phyloP scores from a whole-genome alignment of 2,797 vertebrate genomes.

The Aulostomus chinensis region DNA sequence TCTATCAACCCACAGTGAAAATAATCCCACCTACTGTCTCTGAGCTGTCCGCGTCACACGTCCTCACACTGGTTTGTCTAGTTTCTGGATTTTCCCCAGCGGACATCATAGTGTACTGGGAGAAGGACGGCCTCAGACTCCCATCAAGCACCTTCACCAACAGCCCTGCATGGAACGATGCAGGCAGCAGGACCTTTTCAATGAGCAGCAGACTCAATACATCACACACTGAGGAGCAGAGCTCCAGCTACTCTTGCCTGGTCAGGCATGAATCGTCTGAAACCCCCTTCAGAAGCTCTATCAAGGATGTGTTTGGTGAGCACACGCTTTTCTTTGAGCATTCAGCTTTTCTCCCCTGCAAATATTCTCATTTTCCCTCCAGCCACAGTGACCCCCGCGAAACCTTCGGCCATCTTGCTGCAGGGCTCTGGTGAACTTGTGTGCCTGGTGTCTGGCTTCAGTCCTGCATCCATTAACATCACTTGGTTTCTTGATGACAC shows the following conservation, averaged over 20 bases:
- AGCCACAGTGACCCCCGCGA: constrained; percentile 36
- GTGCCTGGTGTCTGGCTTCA: constrained; percentile 74
- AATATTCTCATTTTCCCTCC: neutral
- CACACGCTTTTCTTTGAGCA: neutral
- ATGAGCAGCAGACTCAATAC: constrained; percentile 66
- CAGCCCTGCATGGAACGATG: constrained; percentile 44
- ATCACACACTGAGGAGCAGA: constrained; percentile 15
- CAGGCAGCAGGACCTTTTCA: constrained; percentile 40
- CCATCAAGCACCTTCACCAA: constrained; percentile 42
- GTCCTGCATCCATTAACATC: constrained; percentile 68
- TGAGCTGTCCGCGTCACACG: constrained; percentile 30
- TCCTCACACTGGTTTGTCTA: constrained; percentile 49
- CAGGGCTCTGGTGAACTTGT: constrained; percentile 58
- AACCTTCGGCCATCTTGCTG: constrained; percentile 61
- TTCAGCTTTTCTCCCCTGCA: neutral
- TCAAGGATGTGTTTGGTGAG: constrained; percentile 71
- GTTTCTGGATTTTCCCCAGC: constrained; percentile 72
- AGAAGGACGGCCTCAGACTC: constrained; percentile 44
- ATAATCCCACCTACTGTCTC: constrained; percentile 51
- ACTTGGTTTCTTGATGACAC: constrained; percentile 61
- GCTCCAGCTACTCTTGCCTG: constrained; percentile 60
- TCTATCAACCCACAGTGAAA: constrained; percentile 51
- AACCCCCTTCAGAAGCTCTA: constrained; percentile 8
- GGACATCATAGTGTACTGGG: constrained; percentile 64
- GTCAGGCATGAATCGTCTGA: constrained; percentile 70